Percentiles rank a stretch among this genome's conserved stretches.
Evolutionary conservation across 2,113 vertebrate species (phyloP).

Genomic region (Trichomycterus rosablanca): DNA sequence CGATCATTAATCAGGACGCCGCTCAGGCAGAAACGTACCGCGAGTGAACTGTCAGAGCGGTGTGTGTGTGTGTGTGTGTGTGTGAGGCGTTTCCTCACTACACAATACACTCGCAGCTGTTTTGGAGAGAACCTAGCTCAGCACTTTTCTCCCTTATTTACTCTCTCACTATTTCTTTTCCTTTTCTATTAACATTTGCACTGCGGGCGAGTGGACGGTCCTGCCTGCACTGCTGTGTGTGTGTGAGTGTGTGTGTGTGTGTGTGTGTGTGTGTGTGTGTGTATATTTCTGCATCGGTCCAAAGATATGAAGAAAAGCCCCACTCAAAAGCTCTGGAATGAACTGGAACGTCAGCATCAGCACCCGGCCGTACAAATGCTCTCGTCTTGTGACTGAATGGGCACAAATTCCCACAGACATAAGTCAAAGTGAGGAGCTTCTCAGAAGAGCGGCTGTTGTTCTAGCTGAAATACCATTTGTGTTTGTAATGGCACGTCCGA

Average conservation of each 20-base stretch:
- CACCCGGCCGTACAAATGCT: too few species aligned
- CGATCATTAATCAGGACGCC: conserved; percentile 56
- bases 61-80: not conserved
- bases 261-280: conserved; percentile 33
- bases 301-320: too few species aligned
- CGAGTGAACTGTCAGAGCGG: conserved; percentile 17
- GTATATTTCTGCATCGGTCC: conserved; percentile 4
- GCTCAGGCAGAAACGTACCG: conserved; percentile 57
- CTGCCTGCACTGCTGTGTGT: not conserved
- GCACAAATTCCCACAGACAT: too few species aligned
- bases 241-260: conserved; percentile 10
- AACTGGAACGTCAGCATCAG: too few species aligned
- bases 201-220: too few species aligned
- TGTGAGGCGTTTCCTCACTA: not conserved
- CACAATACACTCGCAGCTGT: conserved; percentile 48
- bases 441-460: too few species aligned
- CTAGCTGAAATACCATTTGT: conserved; percentile 13
- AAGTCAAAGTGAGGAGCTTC: too few species aligned
- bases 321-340: too few species aligned
- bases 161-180: not conserved
- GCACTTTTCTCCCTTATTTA: conserved; percentile 38
- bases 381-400: too few species aligned
- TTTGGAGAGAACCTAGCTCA: conserved; percentile 53
- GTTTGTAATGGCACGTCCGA: too few species aligned
- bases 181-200: too few species aligned